Conservation (phyloP, 2,888 invertebrate species). For the Rhagium mordax region DNA sequence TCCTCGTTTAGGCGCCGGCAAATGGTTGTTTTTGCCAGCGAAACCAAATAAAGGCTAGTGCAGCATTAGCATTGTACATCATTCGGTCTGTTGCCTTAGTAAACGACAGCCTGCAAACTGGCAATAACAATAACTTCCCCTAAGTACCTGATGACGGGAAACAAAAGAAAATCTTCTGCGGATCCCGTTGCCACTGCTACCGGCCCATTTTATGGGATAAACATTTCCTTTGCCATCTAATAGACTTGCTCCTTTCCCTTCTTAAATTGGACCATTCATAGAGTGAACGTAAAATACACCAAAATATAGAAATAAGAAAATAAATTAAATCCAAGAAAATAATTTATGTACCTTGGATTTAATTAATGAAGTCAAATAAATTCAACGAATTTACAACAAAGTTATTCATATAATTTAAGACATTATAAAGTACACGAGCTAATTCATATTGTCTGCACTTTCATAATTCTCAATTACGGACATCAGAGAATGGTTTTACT, state of each 20-base stretch:
- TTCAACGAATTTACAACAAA: too few relatives aligned
- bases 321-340: not conserved
- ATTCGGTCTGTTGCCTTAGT: slow-evolving; percentile 40
- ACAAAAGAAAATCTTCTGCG: slow-evolving; percentile 32
- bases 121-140: slow-evolving; percentile 40
- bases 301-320: not conserved
- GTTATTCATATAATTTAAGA: too few relatives aligned
- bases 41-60: slow-evolving; percentile 52
- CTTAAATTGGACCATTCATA: slow-evolving; percentile 4
- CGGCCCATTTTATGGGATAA: slow-evolving; percentile 26
- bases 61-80: slow-evolving; percentile 40
- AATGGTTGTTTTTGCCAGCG: slow-evolving; percentile 58
- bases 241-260: slow-evolving; percentile 15
- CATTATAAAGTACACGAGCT: too few relatives aligned
- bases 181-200: slow-evolving; percentile 11
- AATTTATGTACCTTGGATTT: too few relatives aligned
- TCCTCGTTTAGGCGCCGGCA: slow-evolving; percentile 62
- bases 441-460: too few relatives aligned
- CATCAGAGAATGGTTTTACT: too few relatives aligned
- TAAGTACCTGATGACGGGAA: slow-evolving; percentile 37
- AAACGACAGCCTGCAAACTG: slow-evolving; percentile 38
- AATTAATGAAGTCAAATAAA: too few relatives aligned
- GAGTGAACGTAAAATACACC: not conserved
- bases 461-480: too few relatives aligned
- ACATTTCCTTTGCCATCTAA: slow-evolving; percentile 25